phyloP scores from a whole-genome alignment of 2,888 invertebrate species.

The Phasia obesa region DNA sequence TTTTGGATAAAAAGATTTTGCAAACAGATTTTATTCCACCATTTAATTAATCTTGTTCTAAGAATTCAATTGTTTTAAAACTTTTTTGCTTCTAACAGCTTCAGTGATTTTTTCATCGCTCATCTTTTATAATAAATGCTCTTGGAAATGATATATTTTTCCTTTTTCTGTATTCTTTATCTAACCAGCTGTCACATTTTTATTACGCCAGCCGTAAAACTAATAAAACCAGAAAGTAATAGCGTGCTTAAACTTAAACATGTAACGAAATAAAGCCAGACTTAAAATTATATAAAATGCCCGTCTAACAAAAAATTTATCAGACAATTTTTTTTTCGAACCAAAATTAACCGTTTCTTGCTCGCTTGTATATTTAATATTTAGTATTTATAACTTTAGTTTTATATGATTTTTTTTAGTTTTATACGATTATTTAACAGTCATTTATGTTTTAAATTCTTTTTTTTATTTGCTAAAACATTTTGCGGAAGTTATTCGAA shows the following conservation, averaged over 20 bases:
- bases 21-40: too few relatives aligned
- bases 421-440: slow-evolving; percentile 61
- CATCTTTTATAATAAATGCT: background rate
- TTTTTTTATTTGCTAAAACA: slow-evolving; percentile 15
- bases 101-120: slow-evolving; percentile 43
- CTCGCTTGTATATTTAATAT: slow-evolving; percentile 29
- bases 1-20: too few relatives aligned
- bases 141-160: slow-evolving; percentile 24
- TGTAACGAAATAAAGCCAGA: slow-evolving; percentile 40
- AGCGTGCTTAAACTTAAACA: slow-evolving; percentile 48
- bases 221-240: slow-evolving; percentile 36
- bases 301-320: slow-evolving; percentile 29
- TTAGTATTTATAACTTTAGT: slow-evolving; percentile 46
- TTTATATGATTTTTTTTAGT: too few relatives aligned
- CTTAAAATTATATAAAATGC: background rate
- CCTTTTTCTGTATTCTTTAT: slow-evolving; percentile 31
- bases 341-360: slow-evolving; percentile 55
- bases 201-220: slow-evolving; percentile 41
- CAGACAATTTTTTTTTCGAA: slow-evolving; percentile 50
- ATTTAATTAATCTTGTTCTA: slow-evolving; percentile 17
- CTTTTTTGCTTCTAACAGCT: slow-evolving; percentile 11
- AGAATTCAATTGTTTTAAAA: slow-evolving; percentile 25
- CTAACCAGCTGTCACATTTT: slow-evolving; percentile 61
- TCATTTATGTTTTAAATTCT: slow-evolving; percentile 44
- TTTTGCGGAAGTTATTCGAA: slow-evolving; percentile 61